Evolutionary conservation across 2,797 vertebrate genomes (phyloP).

Genomic region (Chaenodraco wilsoni): DNA sequence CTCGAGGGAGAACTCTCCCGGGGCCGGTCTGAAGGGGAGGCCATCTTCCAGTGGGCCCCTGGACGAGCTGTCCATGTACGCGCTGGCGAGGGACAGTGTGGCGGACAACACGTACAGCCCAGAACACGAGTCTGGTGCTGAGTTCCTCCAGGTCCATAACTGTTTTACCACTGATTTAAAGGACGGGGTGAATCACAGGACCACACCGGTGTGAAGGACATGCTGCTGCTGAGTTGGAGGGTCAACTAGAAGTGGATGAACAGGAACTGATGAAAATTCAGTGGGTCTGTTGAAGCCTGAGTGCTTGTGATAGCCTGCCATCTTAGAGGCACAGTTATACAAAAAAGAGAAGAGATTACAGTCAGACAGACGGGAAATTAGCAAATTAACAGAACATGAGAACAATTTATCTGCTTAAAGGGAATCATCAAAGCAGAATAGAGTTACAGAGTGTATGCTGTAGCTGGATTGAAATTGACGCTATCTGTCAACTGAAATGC

Average conservation of each 20-base stretch:
- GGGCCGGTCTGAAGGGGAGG: conserved; percentile 87
- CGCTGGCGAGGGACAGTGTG: conserved; percentile 90
- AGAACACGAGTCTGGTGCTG: conserved; percentile 89
- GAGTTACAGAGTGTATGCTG: conserved; percentile 58
- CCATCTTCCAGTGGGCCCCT: conserved; percentile 86
- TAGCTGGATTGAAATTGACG: conserved; percentile 49
- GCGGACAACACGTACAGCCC: conserved; percentile 92
- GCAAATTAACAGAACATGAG: conserved; percentile 21
- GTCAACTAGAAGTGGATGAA: conserved; percentile 8
- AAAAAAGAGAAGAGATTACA: conserved; percentile 11
- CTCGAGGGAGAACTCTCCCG: conserved; percentile 91
- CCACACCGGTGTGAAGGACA: conserved; percentile 91
- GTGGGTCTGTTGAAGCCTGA: conserved; percentile 17
- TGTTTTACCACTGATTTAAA: conserved; percentile 97
- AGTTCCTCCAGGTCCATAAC: conserved; percentile 97
- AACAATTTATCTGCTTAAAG: conserved; percentile 47
- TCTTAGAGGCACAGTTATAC: not conserved
- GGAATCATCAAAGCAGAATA: conserved; percentile 49
- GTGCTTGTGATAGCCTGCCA: conserved; percentile 30
- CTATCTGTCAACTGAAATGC: conserved; percentile 46
- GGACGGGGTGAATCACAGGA: conserved; percentile 93
- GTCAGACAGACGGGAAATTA: conserved; percentile 20
- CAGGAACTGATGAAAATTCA: not conserved
- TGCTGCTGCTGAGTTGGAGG: not conserved
- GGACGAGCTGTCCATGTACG: conserved; percentile 97